Evolutionary conservation across 2,797 vertebrate species (phyloP).

Genomic region (Podarcis lilfordi): DNA sequence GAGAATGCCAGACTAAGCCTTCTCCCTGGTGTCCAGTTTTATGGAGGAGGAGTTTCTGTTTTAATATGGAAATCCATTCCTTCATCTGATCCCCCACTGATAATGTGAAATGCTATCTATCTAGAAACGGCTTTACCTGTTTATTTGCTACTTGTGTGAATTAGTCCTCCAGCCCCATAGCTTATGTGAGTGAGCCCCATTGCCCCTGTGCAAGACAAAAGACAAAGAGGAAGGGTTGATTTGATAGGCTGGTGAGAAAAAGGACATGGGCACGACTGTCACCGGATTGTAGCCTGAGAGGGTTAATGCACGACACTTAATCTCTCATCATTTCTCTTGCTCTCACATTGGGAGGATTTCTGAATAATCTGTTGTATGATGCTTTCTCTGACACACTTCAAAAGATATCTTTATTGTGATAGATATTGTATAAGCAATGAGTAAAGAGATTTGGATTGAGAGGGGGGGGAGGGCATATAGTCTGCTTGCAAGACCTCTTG

Average conservation of each 20-base stretch:
- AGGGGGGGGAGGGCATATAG: not conserved
- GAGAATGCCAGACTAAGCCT: too few species aligned
- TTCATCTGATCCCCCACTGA: too few species aligned
- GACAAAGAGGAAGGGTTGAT: not conserved
- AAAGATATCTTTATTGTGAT: not conserved
- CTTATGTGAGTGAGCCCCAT: not conserved
- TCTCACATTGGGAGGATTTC: not conserved
- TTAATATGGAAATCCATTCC: too few species aligned
- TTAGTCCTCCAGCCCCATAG: not conserved
- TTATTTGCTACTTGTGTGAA: not conserved
- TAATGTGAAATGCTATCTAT: too few species aligned
- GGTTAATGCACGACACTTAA: not conserved
- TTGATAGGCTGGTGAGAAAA: not conserved
- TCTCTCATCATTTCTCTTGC: not conserved
- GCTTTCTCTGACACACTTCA: not conserved
- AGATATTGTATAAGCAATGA: not conserved
- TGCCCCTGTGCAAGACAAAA: not conserved
- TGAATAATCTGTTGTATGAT: not conserved
- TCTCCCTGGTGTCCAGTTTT: too few species aligned
- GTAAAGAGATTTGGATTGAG: not conserved
- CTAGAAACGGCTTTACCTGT: not conserved
- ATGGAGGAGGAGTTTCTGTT: too few species aligned
- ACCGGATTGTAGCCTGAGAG: not conserved
- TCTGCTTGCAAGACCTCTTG: not conserved
- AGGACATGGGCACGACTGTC: not conserved